Base-by-base conservation (phyloP, 2,113 vertebrate species). In the Alligator mississippiensis region DNA sequence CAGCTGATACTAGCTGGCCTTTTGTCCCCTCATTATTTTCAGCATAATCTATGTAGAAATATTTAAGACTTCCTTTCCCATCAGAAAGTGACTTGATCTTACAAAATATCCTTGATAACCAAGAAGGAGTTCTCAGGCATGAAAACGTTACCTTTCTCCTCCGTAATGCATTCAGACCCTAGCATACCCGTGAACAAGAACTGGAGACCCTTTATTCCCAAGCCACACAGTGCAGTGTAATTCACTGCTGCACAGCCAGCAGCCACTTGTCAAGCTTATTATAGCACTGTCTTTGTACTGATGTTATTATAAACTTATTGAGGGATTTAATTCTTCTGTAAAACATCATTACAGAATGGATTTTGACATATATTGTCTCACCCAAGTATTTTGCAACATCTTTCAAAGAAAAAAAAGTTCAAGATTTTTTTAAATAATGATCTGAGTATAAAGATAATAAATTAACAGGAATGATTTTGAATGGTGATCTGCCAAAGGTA, bases 241-340 rank as follows among this genome's bases (percentile, higher is more conserved):
- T 38, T 88, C 47, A 55, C 22, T 82, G 62, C 79, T 84, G 77
- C 75, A 72, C 7, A 88, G 72, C 30, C 76, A 80, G 5, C 5
- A 74, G 58, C 10, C 63, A 77, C 0, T 0, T 62, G 80, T 6
- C 78, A 84, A 77, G 68, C 28, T 72, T 18, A 34, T 16, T 34
- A 55, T 1, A 77, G 80, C 6, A 74, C 70, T 90, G 58, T 24
- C 34, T 74, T 27, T 27, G 47, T 0, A 0, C 47, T 62, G 11
- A 1, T 0, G 0, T 3, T 25, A 64, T 12, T 92, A 70, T 77
- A n/a, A 93, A 74, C 13, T 28, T 30, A 6, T 58, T 27, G 30
- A 81, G 74, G 55, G 60, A 79, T 81, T 87, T 92, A 59, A 92
- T 85, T 87, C 47, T 89, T 89, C 10, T 21, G 13, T n/a, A 21